These are phyloP conservation scores for Tichodroma muraria DNA, from an alignment of 2,113 vertebrate species.

Conservation along the genomic window DNA sequence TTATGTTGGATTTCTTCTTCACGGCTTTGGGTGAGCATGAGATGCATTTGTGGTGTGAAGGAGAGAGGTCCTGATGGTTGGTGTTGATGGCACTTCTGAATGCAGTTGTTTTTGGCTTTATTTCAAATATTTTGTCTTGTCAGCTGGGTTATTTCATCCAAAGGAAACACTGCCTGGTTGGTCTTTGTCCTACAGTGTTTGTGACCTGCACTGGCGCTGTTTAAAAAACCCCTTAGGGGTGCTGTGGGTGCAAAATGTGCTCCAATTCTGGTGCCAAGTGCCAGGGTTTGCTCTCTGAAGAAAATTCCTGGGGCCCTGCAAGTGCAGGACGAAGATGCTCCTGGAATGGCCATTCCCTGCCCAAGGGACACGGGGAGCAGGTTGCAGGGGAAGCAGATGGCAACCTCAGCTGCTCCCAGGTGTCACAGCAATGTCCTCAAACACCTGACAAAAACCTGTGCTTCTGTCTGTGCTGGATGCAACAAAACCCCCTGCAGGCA, in stretches of 20 bases:
- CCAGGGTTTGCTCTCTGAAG: background rate
- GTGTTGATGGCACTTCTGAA: background rate
- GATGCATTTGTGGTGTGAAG: background rate
- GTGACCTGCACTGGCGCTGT: background rate
- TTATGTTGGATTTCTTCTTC: background rate
- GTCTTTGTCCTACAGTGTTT: background rate
- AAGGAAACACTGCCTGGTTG: background rate
- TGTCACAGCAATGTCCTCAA: background rate
- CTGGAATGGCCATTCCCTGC: background rate
- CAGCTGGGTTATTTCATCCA: background rate
- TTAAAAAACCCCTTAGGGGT: background rate
- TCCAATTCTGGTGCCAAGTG: background rate
- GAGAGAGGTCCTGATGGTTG: background rate
- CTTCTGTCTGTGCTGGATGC: background rate
- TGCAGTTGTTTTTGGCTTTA: background rate
- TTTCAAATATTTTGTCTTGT: background rate
- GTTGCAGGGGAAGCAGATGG: background rate
- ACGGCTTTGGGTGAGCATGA: accelerated
- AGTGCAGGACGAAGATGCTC: background rate
- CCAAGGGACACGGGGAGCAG: background rate
- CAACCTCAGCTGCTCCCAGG: background rate
- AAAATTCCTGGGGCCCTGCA: background rate
- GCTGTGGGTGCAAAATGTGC: background rate
- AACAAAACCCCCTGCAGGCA: background rate
- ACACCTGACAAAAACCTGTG: background rate